These are phyloP conservation scores for Alitta virens DNA, from an alignment of 2,888 invertebrate genomes.

Conservation along the genomic window DNA sequence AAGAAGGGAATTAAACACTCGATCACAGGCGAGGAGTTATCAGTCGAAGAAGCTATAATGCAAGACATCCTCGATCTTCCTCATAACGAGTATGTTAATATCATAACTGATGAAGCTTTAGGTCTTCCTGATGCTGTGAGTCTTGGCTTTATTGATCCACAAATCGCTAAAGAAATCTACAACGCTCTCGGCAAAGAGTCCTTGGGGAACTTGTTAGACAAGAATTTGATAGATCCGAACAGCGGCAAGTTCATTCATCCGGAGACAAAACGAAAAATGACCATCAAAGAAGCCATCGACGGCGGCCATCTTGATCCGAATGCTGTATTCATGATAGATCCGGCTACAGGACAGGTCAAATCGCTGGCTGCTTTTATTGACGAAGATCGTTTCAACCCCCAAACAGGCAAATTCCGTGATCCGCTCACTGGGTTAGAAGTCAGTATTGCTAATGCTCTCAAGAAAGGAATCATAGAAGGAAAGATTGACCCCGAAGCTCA, in stretches of 20 bases:
- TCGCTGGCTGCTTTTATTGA: conserved; percentile 42
- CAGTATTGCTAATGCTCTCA: conserved; percentile 72
- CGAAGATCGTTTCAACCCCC: conserved; percentile 64
- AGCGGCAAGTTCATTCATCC: conserved; percentile 58
- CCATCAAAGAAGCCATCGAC: conserved; percentile 72
- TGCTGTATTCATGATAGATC: conserved; percentile 47
- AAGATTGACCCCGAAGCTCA: conserved; percentile 28
- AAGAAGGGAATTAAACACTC: conserved; percentile 67
- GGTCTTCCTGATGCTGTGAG: conserved; percentile 41
- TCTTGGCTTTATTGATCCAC: conserved; percentile 15
- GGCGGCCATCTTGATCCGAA: conserved; percentile 60
- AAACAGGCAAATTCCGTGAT: conserved; percentile 64
- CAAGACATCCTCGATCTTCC: conserved; percentile 36
- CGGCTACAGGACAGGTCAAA: conserved; percentile 40
- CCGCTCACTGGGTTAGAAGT: conserved; percentile 65
- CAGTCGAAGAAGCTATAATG: conserved; percentile 58
- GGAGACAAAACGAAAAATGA: conserved; percentile 58
- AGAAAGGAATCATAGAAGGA: conserved; percentile 65
- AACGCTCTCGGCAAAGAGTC: conserved; percentile 53
- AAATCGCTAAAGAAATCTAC: conserved; percentile 34
- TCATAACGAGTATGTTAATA: conserved; percentile 15
- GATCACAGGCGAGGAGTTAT: conserved; percentile 70
- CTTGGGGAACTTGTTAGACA: conserved; percentile 49
- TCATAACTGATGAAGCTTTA: conserved; percentile 21
- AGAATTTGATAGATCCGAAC: conserved; percentile 53